These are phyloP conservation scores for Lapara coniferarum DNA, from an alignment of 2,888 invertebrate genomes.

Conservation along the genomic window DNA sequence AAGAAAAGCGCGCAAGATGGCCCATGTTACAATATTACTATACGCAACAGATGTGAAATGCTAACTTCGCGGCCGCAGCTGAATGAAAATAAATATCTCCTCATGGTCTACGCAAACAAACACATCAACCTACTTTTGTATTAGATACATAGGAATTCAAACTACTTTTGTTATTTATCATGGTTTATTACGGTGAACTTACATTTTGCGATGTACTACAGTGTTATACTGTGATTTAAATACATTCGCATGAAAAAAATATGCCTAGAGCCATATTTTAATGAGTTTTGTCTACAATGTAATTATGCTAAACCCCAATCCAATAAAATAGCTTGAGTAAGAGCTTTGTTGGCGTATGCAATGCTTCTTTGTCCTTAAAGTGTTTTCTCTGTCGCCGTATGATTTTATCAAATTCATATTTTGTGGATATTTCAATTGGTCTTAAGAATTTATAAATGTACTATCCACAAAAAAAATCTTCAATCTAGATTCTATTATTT, in stretches of 20 bases:
- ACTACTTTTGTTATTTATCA: slow-evolving; percentile 27
- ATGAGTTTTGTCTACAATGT: too few relatives aligned
- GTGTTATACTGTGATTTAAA: slow-evolving; percentile 2
- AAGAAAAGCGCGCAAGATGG: slow-evolving; percentile 41
- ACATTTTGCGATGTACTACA: slow-evolving; percentile 23
- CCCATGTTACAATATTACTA: slow-evolving; percentile 47
- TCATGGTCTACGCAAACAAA: slow-evolving; percentile 64
- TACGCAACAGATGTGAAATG: slow-evolving; percentile 53
- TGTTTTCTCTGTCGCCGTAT: too few relatives aligned
- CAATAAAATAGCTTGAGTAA: too few relatives aligned
- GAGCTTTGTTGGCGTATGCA: too few relatives aligned
- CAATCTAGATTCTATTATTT: too few relatives aligned
- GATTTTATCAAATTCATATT: too few relatives aligned
- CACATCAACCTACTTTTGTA: slow-evolving; percentile 67
- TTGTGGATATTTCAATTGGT: too few relatives aligned
- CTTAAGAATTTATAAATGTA: too few relatives aligned
- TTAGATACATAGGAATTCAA: slow-evolving; percentile 56
- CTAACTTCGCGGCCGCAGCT: slow-evolving; percentile 51
- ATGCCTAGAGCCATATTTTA: too few relatives aligned
- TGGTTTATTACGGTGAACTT: not conserved
- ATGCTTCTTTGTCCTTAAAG: too few relatives aligned
- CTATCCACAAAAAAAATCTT: too few relatives aligned
- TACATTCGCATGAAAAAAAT: not conserved
- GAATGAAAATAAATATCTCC: slow-evolving; percentile 74
- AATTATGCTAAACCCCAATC: too few relatives aligned